Percentiles rank a stretch among this genome's conserved stretches.
phyloP scores from a whole-genome alignment of 2,113 vertebrate genomes.

The Mystacornis crossleyi region DNA sequence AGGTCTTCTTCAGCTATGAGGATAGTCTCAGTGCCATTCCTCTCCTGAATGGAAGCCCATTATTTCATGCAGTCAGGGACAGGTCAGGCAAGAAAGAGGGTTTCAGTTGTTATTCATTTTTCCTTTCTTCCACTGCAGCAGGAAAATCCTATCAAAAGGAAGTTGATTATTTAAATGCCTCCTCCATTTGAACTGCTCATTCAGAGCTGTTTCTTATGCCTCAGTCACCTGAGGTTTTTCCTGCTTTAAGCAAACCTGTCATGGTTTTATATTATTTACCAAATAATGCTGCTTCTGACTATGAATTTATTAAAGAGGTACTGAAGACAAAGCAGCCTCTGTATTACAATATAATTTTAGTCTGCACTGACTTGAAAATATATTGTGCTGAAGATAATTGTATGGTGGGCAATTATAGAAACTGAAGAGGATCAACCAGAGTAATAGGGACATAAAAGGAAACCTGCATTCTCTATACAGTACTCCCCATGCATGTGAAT shows the following conservation, averaged over 20 bases:
- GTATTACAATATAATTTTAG: neutral
- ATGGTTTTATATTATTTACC: constrained; percentile 24
- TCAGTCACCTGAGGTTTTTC: constrained; percentile 1
- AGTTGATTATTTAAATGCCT: constrained; percentile 50
- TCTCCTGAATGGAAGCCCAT: neutral
- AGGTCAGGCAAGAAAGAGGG: neutral
- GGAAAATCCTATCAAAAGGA: constrained; percentile 14
- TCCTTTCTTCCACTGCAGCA: neutral
- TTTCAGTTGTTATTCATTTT: constrained; percentile 20
- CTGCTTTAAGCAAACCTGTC: neutral
- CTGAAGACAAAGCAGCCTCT: neutral
- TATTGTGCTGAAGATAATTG: neutral
- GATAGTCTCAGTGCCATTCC: neutral
- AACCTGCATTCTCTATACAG: neutral
- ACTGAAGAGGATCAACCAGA: constrained; percentile 15
- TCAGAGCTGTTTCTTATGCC: constrained; percentile 1
- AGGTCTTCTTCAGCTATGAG: neutral
- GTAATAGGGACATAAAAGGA: constrained; percentile 32
- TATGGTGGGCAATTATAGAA: neutral
- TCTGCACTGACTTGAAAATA: neutral
- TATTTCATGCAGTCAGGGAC: neutral
- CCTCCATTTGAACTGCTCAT: neutral
- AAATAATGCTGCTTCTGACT: neutral
- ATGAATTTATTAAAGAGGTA: neutral
- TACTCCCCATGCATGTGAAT: neutral